Evolutionary conservation across 2,797 vertebrate genomes (phyloP), one percentile per base, ranked within the genome.

Genomic region (Menidia menidia): DNA sequence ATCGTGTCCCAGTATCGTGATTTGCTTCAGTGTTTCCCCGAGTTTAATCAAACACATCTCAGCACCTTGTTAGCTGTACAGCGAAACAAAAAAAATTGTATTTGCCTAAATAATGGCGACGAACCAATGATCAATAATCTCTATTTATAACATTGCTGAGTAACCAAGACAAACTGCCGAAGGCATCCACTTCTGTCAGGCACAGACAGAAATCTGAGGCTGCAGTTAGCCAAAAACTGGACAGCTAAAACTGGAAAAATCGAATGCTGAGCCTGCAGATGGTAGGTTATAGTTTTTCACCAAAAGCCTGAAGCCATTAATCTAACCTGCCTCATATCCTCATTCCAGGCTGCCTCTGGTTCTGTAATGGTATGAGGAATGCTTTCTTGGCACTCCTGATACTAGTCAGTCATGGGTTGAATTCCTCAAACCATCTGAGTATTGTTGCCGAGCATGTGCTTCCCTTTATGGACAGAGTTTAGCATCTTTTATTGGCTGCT

Each of bases 211-310:
- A 57, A 66, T 47, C 52, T 7, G 19, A 58, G 19, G 19, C 44
- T 35, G 44, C 18, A 41, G 44, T 30, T 56, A n/a, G 25, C 32
- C 43, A 30, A 57, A 25, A 66, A 57, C 44, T 39, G 35, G 15
- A 57, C 33, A 30, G 54, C 15, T n/a, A 39, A 9, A 19, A 48
- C n/a, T 30, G 33, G 44, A 41, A 56, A 52, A 44, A 30, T 6
- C 12, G 11, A 15, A 25, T 60, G 47, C 56, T 68, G 47, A 68
- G 39, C 25, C 39, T 52, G 57, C 66, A 52, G 56, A 60, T 8
- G 16, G 41, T 10, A 63, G 61, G 15, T 43, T 41, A 54, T 41
- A 41, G 6, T 52, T 59, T 52, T 50, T 31, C 32, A 59, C 56
- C 25, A 59, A 42, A 35, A 51, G 25, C 48, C 41, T 52, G 41